These are phyloP conservation scores for Halotydeus destructor DNA, from an alignment of 1,140 invertebrate species.

Conservation along the genomic window DNA sequence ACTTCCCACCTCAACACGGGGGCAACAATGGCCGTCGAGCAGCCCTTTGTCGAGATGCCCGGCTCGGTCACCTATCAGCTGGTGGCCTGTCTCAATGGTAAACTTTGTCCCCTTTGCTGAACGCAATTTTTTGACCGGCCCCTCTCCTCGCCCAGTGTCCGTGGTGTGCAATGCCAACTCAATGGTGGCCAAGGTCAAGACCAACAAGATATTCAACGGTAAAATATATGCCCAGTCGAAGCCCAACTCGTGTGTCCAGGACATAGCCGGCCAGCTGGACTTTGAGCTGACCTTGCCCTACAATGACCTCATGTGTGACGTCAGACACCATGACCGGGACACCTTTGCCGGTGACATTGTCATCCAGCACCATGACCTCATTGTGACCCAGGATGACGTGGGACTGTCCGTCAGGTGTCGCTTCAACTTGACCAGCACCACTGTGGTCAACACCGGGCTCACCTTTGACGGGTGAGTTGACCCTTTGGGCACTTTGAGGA, in stretches of 20 bases:
- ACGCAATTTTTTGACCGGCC: too few relatives aligned
- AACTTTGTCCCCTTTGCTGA: neutral
- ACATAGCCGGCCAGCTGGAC: conserved; percentile 24
- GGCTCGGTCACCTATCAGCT: conserved; percentile 19
- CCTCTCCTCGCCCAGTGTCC: conserved; percentile 8
- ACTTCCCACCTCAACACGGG: conserved; percentile 73
- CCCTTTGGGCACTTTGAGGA: too few relatives aligned
- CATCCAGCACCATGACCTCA: conserved; percentile 82
- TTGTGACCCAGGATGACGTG: conserved; percentile 76
- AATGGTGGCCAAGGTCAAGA: conserved; percentile 73
- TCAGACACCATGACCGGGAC: conserved; percentile 14
- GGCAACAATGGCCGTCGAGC: conserved; percentile 56
- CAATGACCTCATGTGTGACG: conserved; percentile 14
- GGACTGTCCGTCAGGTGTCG: conserved; percentile 76
- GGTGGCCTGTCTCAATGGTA: neutral
- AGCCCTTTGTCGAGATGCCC: conserved; percentile 66
- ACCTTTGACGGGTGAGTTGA: conserved; percentile 19
- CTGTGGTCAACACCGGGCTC: conserved; percentile 49
- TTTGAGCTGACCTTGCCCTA: conserved; percentile 15
- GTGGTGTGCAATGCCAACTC: conserved; percentile 46
- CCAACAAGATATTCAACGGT: conserved; percentile 71
- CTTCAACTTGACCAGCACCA: conserved; percentile 78
- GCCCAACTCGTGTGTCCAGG: conserved; percentile 68
- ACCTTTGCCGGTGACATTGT: conserved; percentile 69
- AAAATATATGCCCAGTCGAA: conserved; percentile 80